Conservation (phyloP, 2,888 invertebrate genomes). For the Digitonthophagus gazella region DNA sequence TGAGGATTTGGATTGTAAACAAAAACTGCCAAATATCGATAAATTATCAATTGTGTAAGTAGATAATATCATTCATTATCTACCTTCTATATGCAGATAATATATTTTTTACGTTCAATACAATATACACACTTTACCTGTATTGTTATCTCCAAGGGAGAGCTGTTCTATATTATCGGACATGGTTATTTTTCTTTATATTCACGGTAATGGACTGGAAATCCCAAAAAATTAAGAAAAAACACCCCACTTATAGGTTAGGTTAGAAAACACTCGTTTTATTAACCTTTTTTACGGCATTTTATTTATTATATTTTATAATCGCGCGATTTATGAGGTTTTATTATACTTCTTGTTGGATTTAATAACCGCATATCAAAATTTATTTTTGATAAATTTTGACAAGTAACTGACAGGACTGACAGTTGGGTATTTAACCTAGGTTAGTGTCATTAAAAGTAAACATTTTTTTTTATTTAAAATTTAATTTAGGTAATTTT, state of each 20-base stretch:
- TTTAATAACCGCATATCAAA: neutral
- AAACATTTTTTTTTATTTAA: neutral
- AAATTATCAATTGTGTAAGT: neutral
- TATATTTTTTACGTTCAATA: conserved; percentile 17
- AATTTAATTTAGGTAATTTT: neutral
- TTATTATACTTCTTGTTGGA: neutral
- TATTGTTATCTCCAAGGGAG: conserved; percentile 20
- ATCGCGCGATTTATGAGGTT: too few species aligned
- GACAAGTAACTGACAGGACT: neutral
- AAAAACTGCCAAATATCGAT: neutral
- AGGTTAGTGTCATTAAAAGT: neutral
- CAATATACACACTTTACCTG: conserved; percentile 20
- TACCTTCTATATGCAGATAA: conserved; percentile 9
- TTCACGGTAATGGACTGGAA: neutral
- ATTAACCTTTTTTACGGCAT: too few species aligned
- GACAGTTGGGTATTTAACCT: neutral
- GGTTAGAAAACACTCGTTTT: neutral
- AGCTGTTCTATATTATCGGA: conserved; percentile 24
- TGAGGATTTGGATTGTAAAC: neutral
- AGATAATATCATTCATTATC: neutral
- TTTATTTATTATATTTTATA: too few species aligned
- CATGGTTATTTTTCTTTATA: conserved; percentile 19
- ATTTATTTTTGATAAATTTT: neutral
- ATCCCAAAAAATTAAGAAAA: neutral
- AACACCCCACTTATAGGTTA: neutral